A percentile compares a stretch with the other conserved stretches of the same genome.
Evolutionary conservation across 2,113 vertebrate species (phyloP).

Genomic region (Hystrix brachyura): DNA sequence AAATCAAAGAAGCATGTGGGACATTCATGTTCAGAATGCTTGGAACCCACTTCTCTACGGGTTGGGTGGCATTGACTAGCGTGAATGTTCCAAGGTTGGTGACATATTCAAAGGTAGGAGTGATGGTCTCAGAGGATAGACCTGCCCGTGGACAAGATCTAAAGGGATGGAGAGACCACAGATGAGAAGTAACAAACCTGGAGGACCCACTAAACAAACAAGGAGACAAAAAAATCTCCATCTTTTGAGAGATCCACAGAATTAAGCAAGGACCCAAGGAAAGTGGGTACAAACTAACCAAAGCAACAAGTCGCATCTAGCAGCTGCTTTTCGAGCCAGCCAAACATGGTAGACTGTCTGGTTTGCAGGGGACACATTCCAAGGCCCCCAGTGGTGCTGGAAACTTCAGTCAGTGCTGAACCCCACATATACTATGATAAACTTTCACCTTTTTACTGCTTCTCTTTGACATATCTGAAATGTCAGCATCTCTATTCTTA

Average conservation of each 20-base stretch:
- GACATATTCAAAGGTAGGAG: background rate
- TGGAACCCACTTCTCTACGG: conserved; percentile 2
- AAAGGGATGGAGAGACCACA: background rate
- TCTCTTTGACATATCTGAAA: background rate
- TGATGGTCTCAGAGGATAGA: background rate
- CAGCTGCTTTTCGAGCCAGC: background rate
- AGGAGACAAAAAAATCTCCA: background rate
- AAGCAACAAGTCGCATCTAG: background rate
- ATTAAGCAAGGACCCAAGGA: background rate
- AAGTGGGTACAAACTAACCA: background rate
- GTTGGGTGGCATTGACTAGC: background rate
- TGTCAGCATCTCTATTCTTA: background rate
- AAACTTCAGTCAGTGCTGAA: background rate
- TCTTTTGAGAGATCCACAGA: background rate
- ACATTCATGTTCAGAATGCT: background rate
- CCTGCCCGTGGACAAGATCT: background rate
- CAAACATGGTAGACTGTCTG: background rate
- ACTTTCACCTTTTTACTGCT: background rate
- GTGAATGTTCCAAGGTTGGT: background rate
- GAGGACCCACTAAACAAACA: background rate
- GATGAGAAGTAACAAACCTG: background rate
- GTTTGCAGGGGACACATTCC: background rate
- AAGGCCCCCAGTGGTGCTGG: background rate
- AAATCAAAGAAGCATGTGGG: background rate
- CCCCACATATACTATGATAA: background rate